These are phyloP conservation scores for Ladona fulva DNA, from an alignment of 1,140 invertebrate genomes.

Conservation along the genomic window DNA sequence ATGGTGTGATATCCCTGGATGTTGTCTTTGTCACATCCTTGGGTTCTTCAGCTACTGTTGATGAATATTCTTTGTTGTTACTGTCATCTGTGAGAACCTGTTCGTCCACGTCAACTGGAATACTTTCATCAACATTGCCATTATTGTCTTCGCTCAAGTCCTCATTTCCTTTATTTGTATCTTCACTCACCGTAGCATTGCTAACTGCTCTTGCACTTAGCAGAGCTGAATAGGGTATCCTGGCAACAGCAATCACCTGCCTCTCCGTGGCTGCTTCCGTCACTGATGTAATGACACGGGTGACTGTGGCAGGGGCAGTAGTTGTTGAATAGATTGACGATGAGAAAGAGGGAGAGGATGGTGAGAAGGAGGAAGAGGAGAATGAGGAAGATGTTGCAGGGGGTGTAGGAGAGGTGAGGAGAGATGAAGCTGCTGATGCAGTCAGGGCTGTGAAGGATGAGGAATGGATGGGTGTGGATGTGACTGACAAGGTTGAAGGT, in stretches of 20 bases:
- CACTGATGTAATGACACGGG: slow-evolving; percentile 12
- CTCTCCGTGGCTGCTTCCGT: slow-evolving; percentile 13
- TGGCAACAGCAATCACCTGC: slow-evolving; percentile 1
- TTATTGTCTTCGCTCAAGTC: neutral
- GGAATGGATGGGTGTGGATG: neutral
- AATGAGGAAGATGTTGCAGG: neutral
- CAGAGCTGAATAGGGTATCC: neutral
- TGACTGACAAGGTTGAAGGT: neutral
- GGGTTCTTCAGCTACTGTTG: neutral
- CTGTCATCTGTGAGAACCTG: neutral
- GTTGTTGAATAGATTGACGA: neutral
- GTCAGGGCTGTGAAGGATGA: too few relatives aligned
- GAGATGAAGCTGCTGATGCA: too few relatives aligned
- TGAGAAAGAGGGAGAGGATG: neutral
- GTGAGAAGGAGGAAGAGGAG: neutral
- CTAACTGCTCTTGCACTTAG: neutral
- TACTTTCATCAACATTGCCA: neutral
- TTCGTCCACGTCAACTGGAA: neutral
- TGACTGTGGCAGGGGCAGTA: neutral
- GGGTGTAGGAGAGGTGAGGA: too few relatives aligned
- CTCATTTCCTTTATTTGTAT: neutral
- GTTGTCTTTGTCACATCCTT: neutral
- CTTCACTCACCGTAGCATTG: neutral
- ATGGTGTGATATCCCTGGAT: neutral
- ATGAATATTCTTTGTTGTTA: neutral